Conservation (phyloP, 2,888 invertebrate species). For the Hesperia comma region DNA sequence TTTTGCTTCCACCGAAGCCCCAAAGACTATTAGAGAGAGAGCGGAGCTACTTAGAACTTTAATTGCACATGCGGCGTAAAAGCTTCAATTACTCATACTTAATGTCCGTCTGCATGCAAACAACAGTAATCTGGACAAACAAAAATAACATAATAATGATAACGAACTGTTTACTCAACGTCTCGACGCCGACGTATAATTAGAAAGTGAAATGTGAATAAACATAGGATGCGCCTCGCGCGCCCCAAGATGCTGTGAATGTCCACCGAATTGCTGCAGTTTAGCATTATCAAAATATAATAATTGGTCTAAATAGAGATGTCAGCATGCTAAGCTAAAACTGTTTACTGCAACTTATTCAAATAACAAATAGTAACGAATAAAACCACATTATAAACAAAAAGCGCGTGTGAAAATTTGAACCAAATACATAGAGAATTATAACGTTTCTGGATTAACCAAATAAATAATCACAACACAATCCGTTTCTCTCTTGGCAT, state of each 20-base stretch:
- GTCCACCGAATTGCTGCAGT: slow-evolving; percentile 2
- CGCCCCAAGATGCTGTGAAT: slow-evolving; percentile 15
- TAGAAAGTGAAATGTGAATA: slow-evolving; percentile 36
- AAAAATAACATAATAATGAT: slow-evolving; percentile 16
- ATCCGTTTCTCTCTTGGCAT: slow-evolving; percentile 10
- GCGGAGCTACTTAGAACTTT: slow-evolving; percentile 2
- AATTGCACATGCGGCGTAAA: neutral
- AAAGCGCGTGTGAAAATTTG: no score
- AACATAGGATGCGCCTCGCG: slow-evolving; percentile 21
- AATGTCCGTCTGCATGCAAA: slow-evolving; percentile 15
- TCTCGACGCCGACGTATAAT: slow-evolving; percentile 17
- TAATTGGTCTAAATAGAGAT: neutral
- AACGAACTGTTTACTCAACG: slow-evolving; percentile 15
- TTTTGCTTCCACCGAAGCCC: neutral
- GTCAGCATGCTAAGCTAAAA: neutral
- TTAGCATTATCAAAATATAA: neutral
- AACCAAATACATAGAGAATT: no score
- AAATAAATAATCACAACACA: neutral
- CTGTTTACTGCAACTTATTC: neutral
- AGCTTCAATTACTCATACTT: slow-evolving; percentile 13
- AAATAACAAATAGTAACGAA: neutral
- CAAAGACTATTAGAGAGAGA: neutral
- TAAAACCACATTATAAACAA: no score
- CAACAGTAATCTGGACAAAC: slow-evolving; percentile 20
- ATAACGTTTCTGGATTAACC: no score